Evolutionary conservation across 2,888 invertebrate genomes (phyloP), one percentile per base, ranked within the genome.

Genomic region (Orthonevra nobilis): DNA sequence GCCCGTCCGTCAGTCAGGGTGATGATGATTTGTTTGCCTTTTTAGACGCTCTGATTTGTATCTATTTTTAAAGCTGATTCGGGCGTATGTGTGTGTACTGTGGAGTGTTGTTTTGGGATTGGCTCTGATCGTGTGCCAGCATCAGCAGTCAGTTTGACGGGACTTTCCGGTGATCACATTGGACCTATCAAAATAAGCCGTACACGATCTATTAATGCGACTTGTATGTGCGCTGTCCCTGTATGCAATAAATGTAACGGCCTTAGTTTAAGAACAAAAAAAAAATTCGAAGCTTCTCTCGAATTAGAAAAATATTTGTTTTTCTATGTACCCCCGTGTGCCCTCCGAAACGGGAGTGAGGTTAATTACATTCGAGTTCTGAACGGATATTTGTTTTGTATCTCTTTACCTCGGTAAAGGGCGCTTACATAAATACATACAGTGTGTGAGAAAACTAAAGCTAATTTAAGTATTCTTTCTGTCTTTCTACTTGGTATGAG

Each of bases 61-160:
- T 79, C 79, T 79, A 79, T 73, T 79, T 73, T 28, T 9, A 19
- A 42, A 17, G 30, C 28, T 28, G 23, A 54, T 30, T 48, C 17
- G 32, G 12, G 60, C 36, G 38, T 26, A n/a, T n/a, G n/a, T n/a
- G n/a, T n/a, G n/a, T n/a, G n/a, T n/a, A n/a, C n/a, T n/a, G 23
- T 4, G 28, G n/a, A 36, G 63, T 50, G 19, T 64, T 52, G 79
- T 72, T 48, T 66, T 61, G 9, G 73, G 79, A 81, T 81, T 81
- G 81, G 81, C 73, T 28, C 81, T 81, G 81, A 69, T 81, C 81
- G 54, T 81, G 73, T 81, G 81, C 81, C 81, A 81, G 42, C 63
- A 63, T 74, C 81, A 81, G 42, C 63, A 63, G 38, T 58, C 74
- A 81, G 66, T 63, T 81, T 81, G 81, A 81, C 50, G 63, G 74